Percentiles rank a stretch among this genome's conserved stretches.
Evolutionary conservation across 2,113 vertebrate genomes (phyloP).

Genomic region (Gracilinanus agilis): DNA sequence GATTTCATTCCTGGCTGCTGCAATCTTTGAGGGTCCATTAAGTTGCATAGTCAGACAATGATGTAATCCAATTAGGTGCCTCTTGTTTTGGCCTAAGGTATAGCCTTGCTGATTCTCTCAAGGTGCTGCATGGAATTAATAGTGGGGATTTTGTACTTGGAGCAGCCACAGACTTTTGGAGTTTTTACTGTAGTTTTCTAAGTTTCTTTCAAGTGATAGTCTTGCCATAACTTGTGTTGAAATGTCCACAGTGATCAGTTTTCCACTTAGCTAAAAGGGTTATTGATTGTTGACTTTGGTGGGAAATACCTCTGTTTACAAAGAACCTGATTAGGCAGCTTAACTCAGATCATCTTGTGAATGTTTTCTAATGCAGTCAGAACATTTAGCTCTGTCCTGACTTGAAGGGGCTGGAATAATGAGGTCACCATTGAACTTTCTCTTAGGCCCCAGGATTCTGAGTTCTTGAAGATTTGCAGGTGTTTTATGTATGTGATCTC

Average conservation of each 20-base stretch:
- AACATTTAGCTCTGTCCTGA: not conserved
- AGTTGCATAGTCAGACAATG: conserved; percentile 44
- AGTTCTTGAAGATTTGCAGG: not conserved
- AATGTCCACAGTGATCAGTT: not conserved
- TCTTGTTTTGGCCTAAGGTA: not conserved
- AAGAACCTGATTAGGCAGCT: not conserved
- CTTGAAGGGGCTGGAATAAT: not conserved
- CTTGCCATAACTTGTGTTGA: conserved; percentile 36
- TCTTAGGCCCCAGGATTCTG: not conserved
- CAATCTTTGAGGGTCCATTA: not conserved
- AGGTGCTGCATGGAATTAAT: conserved; percentile 1
- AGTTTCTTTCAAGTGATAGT: conserved; percentile 17
- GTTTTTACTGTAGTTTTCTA: conserved; percentile 29
- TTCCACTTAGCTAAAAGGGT: conserved; percentile 31
- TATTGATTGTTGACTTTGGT: not conserved
- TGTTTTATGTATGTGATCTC: not conserved
- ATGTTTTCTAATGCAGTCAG: not conserved
- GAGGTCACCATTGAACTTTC: not conserved
- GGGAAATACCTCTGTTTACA: conserved; percentile 2
- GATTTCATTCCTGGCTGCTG: conserved; percentile 10
- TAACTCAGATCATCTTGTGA: not conserved
- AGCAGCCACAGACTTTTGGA: not conserved
- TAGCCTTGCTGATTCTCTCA: not conserved
- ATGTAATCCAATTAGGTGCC: conserved; percentile 25
- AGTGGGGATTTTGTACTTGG: conserved; percentile 10